phyloP scores from a whole-genome alignment of 1,140 invertebrate species.

The Drosophila nikananu region DNA sequence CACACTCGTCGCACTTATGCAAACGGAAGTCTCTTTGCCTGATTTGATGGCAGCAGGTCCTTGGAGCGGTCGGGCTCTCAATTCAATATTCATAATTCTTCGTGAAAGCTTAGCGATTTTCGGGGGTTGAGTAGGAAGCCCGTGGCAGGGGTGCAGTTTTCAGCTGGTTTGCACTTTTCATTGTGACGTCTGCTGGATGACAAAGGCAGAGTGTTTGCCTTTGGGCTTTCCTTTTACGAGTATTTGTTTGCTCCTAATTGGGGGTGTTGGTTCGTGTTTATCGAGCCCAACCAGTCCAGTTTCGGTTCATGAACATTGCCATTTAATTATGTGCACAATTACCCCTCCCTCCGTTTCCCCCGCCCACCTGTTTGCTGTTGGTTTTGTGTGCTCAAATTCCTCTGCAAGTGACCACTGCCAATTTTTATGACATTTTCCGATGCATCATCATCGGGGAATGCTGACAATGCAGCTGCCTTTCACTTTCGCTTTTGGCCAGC shows the following conservation, averaged over 20 bases:
- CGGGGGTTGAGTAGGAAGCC: slow-evolving; percentile 2
- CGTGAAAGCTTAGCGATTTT: slow-evolving; percentile 43
- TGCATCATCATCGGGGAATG: slow-evolving; percentile 33
- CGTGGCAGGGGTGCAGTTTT: slow-evolving; percentile 19
- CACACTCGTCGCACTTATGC: slow-evolving; percentile 35
- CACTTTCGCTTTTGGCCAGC: slow-evolving; percentile 44
- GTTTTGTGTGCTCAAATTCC: slow-evolving; percentile 14
- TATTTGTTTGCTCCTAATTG: slow-evolving; percentile 71
- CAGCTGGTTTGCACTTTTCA: slow-evolving; percentile 57
- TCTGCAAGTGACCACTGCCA: slow-evolving; percentile 25
- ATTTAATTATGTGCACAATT: slow-evolving; percentile 72
- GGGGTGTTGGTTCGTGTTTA: slow-evolving; percentile 67
- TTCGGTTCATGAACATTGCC: slow-evolving; percentile 31
- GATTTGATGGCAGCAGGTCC: slow-evolving; percentile 50
- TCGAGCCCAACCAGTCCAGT: slow-evolving; percentile 43
- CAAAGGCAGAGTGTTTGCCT: slow-evolving; percentile 54
- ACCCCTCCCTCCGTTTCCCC: slow-evolving; percentile 1
- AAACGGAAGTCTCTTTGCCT: slow-evolving; percentile 47
- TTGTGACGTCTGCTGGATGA: slow-evolving; percentile 26
- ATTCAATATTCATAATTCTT: slow-evolving; percentile 82
- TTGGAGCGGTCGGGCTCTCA: slow-evolving; percentile 10
- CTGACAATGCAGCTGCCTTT: slow-evolving; percentile 40
- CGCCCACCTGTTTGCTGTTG: neutral
- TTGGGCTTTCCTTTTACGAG: slow-evolving; percentile 43
- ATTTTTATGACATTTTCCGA: slow-evolving; percentile 33